Base-by-base conservation (phyloP, 2,113 vertebrate genomes). In the Syngnathoides biaculeatus region DNA sequence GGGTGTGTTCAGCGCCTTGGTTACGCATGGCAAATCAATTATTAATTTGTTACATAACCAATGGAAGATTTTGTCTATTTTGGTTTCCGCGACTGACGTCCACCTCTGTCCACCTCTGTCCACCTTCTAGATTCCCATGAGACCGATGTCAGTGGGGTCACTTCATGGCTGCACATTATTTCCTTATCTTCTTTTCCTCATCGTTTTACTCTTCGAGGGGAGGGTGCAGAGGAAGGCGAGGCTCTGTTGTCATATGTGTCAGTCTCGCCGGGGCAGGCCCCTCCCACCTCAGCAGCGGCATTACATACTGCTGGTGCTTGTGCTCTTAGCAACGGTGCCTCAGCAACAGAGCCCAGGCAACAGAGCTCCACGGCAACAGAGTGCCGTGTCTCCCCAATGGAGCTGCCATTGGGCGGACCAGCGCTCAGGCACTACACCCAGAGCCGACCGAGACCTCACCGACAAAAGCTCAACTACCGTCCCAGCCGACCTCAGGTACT, bases 381-480 rank as follows among this genome's bases (percentile, higher is more conserved):
- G 89, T 85, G 89, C 89, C 80, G 87, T 88, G 88, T 88, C 89
- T 89, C 87, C 89, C 83, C 89, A 85, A 90, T 90, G 89, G 89
- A 90, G 88, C 88, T 90, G 83, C 89, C 89, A 79, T 89, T 89
- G 89, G 89, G 88, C 73, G 89, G 88, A 88, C 89, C 89, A 73
- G 87, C 82, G 69, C 88, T 90, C 75, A 85, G 89, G 82, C 89
- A 90, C 84, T 90, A 90, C 83, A 90, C 89, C 86, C 89, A 89
- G 77, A 90, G 86, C 86, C 84, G 89, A 86, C 89, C 89, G 19
- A 89, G 89, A 89, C 89, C 89, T 68, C 89, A 90, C 76, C 88
- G 89, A 65, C 89, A 89, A 75, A 89, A 89, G 72, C 86, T 89
- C 68, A 88, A 90, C 84, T 84, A 89, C 47, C 89, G 89, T 72